Evolutionary conservation across 2,797 vertebrate species (phyloP).

Genomic region (Melanotaenia boesemani): DNA sequence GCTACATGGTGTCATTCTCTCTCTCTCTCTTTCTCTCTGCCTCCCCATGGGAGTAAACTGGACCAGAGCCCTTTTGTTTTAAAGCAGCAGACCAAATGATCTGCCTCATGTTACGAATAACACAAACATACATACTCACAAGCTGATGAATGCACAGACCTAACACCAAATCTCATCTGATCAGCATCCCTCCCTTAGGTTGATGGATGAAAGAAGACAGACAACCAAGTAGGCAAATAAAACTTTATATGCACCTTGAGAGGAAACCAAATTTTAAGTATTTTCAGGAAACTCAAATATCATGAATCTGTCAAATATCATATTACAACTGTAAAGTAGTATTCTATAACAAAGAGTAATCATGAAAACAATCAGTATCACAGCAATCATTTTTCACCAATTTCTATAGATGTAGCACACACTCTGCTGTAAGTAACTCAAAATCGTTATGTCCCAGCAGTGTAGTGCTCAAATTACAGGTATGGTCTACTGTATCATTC

Average conservation of each 20-base stretch:
- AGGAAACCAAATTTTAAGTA: conserved; percentile 8
- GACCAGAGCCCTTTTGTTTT: conserved; percentile 76
- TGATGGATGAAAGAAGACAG: conserved; percentile 17
- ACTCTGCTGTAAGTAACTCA: neutral
- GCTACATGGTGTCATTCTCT: conserved; percentile 59
- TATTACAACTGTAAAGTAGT: neutral
- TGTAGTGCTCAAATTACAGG: conserved; percentile 20
- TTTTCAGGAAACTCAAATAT: conserved; percentile 12
- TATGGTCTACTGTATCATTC: conserved; percentile 16
- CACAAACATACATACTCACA: conserved; percentile 37
- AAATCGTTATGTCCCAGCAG: conserved; percentile 18
- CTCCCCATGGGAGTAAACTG: conserved; percentile 62
- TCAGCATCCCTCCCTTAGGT: conserved; percentile 50
- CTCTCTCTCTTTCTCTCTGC: conserved; percentile 36
- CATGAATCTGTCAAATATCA: neutral
- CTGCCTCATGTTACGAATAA: conserved; percentile 49
- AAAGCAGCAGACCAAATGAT: conserved; percentile 75
- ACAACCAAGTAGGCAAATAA: conserved; percentile 30
- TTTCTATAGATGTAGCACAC: neutral
- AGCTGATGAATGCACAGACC: conserved; percentile 34
- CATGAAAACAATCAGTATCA: neutral
- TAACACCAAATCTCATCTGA: conserved; percentile 58
- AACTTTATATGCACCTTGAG: neutral
- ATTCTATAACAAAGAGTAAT: neutral
- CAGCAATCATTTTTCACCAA: neutral